These are phyloP conservation scores for Pangasianodon hypophthalmus DNA, from an alignment of 2,113 vertebrate species.

Conservation along the genomic window DNA sequence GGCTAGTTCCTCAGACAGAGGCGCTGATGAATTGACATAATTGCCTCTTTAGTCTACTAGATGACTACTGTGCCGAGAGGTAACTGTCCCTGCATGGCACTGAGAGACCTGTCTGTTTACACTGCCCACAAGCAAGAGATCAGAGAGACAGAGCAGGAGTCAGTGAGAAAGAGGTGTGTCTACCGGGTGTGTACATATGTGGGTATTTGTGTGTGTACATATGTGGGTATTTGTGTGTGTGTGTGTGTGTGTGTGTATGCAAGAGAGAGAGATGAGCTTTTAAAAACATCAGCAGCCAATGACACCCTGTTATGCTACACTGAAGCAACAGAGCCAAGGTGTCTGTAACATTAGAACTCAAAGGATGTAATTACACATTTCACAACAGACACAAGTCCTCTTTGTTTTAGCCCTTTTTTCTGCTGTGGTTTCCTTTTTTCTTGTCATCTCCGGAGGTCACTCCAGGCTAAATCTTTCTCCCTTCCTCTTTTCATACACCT, in stretches of 20 bases:
- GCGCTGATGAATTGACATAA: conserved; percentile 39
- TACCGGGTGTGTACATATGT: background rate
- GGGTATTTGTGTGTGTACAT: background rate
- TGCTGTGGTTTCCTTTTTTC: conserved; percentile 27
- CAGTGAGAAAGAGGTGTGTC: conserved; percentile 18
- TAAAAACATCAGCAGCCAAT: conserved; percentile 44
- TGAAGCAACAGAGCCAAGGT: conserved; percentile 40
- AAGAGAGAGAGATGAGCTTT: conserved; percentile 4
- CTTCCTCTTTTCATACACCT: background rate
- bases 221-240: background rate
- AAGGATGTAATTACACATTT: conserved; percentile 49
- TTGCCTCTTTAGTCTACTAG: conserved; percentile 28
- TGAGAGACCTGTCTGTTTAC: conserved; percentile 30
- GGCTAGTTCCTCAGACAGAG: conserved; percentile 37
- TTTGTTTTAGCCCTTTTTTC: conserved; percentile 43
- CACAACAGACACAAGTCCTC: conserved; percentile 42
- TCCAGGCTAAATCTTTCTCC: conserved; percentile 39
- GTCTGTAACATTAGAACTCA: conserved; percentile 49
- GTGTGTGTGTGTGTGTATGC: background rate
- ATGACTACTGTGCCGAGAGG: conserved; percentile 33
- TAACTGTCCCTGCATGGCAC: conserved; percentile 10
- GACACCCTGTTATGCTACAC: conserved; percentile 27
- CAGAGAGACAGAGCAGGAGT: background rate
- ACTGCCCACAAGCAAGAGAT: background rate
- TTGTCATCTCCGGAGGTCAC: conserved; percentile 42